Percentiles rank a stretch among this genome's conserved stretches.
Conservation (phyloP, 2,888 invertebrate species). For the Campaea margaritaria region DNA sequence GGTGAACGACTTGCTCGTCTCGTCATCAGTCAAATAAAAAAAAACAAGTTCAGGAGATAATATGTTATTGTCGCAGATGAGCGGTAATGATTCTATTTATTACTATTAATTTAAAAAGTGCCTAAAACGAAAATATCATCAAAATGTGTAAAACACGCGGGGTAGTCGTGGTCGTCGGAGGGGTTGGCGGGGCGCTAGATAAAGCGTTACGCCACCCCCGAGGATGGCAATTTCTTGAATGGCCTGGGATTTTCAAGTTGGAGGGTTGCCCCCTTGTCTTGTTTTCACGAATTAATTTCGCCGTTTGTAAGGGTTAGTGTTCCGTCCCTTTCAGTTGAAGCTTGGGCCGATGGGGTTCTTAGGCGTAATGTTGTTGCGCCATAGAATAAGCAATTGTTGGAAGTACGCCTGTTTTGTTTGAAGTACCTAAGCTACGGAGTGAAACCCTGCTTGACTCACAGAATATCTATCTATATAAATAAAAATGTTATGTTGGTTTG, state of each 20-base stretch:
- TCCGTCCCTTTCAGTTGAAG: slow-evolving; percentile 36
- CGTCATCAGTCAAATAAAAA: no score
- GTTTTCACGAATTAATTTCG: slow-evolving; percentile 62
- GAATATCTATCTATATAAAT: no score
- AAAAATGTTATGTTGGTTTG: no score
- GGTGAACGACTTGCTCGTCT: no score
- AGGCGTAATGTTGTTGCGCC: slow-evolving; percentile 19
- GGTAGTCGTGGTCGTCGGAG: slow-evolving; percentile 43
- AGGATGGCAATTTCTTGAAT: slow-evolving; percentile 73
- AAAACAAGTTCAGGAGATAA: no score
- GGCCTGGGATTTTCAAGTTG: slow-evolving; percentile 55
- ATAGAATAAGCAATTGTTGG: not conserved
- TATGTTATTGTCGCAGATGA: no score
- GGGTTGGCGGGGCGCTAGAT: slow-evolving; percentile 57
- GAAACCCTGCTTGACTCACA: no score
- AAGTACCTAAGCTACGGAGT: no score
- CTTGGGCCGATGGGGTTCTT: slow-evolving; percentile 22
- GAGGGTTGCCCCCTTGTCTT: slow-evolving; percentile 55
- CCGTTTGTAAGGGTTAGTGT: slow-evolving; percentile 54
- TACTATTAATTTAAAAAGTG: not conserved
- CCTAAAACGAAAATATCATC: slow-evolving; percentile 16
- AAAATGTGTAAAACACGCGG: slow-evolving; percentile 23
- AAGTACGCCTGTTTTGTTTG: no score
- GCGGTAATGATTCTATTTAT: no score
- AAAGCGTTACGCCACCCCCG: slow-evolving; percentile 62